Conservation (phyloP, 2,888 invertebrate genomes). For the Leptarthrus brevirostris region DNA sequence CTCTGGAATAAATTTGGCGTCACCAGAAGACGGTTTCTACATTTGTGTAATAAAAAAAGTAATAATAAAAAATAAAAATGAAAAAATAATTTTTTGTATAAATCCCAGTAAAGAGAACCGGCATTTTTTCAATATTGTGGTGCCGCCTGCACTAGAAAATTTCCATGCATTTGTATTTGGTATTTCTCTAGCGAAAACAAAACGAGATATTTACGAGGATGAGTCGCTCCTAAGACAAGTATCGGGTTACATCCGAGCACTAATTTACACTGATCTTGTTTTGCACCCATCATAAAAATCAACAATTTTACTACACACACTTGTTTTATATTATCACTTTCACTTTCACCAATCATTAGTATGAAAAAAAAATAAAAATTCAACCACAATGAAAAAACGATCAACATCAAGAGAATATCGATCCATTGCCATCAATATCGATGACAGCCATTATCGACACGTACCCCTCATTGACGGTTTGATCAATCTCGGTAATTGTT, state of each 20-base stretch:
- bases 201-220: not conserved
- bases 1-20: no score
- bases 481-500: constrained; percentile 83
- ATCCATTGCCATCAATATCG: constrained; percentile 2
- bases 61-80: no score
- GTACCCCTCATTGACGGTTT: constrained; percentile 82
- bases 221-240: not conserved
- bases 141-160: no score
- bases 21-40: no score
- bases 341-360: not conserved
- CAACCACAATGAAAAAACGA: not conserved
- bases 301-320: no score
- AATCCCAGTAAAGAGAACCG: no score
- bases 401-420: not conserved
- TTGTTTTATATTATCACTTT: not conserved
- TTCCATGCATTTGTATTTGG: no score
- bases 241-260: not conserved
- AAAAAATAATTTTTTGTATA: no score
- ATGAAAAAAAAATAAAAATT: not conserved
- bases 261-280: not conserved
- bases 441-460: constrained; percentile 72
- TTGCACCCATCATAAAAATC: no score
- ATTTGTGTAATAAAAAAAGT: no score
- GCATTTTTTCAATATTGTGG: no score
- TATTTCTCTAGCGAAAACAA: no score